Conservation (phyloP, 2,113 vertebrate genomes). For the Lipophrys pholis region DNA sequence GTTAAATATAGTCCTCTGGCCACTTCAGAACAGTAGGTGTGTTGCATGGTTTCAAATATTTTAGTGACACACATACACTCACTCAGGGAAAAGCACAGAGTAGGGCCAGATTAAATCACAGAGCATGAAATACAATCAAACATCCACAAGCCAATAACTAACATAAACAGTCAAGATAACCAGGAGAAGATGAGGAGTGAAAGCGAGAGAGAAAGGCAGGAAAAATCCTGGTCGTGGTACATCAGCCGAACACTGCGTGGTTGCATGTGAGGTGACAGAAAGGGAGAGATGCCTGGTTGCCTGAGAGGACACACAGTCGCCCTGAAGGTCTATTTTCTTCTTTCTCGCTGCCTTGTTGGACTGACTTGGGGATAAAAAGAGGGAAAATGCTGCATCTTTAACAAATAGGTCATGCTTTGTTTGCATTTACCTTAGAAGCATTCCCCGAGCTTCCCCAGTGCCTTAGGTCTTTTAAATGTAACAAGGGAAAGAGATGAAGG, state of each 20-base stretch:
- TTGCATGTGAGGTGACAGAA: slow-evolving; percentile 50
- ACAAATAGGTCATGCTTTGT: slow-evolving; percentile 69
- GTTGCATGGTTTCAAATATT: slow-evolving; percentile 35
- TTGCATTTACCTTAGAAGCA: slow-evolving; percentile 57
- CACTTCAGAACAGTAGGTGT: slow-evolving; percentile 25
- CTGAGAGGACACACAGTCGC: slow-evolving; percentile 44
- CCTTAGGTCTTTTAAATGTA: slow-evolving; percentile 25
- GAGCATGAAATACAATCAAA: slow-evolving; percentile 25
- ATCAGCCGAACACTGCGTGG: slow-evolving; percentile 40
- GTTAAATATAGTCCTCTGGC: slow-evolving; percentile 49
- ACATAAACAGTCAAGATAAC: slow-evolving; percentile 26
- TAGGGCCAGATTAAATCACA: slow-evolving; percentile 2
- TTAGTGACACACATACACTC: slow-evolving; percentile 1
- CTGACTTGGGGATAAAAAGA: slow-evolving; percentile 27
- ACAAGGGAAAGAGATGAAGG: not conserved
- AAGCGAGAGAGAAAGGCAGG: not conserved
- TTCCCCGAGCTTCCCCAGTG: not conserved
- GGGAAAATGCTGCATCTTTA: slow-evolving; percentile 45
- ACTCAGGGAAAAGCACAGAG: not conserved
- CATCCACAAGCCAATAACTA: slow-evolving; percentile 1
- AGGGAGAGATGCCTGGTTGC: slow-evolving; percentile 30
- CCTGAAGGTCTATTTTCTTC: slow-evolving; percentile 39
- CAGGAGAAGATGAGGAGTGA: not conserved
- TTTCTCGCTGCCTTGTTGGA: slow-evolving; percentile 38
- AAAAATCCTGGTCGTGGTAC: slow-evolving; percentile 11